Evolutionary conservation across 2,113 vertebrate species (phyloP).

Genomic region (Salvator merianae): DNA sequence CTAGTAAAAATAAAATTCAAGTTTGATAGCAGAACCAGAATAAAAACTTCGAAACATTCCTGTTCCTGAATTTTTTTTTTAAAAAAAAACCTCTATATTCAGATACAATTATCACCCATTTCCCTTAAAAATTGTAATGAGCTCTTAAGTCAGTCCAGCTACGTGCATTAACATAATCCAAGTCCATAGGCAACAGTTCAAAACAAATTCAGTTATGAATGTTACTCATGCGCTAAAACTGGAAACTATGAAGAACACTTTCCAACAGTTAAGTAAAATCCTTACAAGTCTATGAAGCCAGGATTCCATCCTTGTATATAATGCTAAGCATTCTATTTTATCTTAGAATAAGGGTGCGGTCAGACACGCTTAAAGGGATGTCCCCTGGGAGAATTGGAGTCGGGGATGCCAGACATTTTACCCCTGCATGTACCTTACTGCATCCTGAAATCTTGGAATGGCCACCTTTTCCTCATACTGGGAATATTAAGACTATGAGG

Average conservation of each 20-base stretch:
- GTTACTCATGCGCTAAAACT: slow-evolving; percentile 40
- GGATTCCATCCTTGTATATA: neutral
- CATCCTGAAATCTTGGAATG: no score
- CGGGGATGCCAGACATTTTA: no score
- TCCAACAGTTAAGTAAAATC: slow-evolving; percentile 39
- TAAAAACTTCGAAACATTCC: no score
- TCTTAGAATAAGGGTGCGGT: no score
- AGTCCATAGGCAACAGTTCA: slow-evolving; percentile 46
- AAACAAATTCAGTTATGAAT: slow-evolving; percentile 64
- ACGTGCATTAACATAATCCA: slow-evolving; percentile 47
- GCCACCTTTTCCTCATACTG: no score
- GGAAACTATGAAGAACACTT: slow-evolving; percentile 54
- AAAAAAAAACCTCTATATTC: neutral
- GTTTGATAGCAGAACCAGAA: no score
- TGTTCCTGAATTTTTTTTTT: neutral
- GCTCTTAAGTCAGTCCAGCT: slow-evolving; percentile 44
- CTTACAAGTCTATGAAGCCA: neutral
- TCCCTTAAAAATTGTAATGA: slow-evolving; percentile 56
- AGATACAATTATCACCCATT: slow-evolving; percentile 15
- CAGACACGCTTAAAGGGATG: no score
- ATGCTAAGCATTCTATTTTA: no score
- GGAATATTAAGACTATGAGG: no score
- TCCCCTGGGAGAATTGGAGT: no score
- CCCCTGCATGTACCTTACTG: no score
- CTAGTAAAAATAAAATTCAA: no score